phyloP scores from a whole-genome alignment of 1,140 invertebrate genomes.

The Galendromus occidentalis region DNA sequence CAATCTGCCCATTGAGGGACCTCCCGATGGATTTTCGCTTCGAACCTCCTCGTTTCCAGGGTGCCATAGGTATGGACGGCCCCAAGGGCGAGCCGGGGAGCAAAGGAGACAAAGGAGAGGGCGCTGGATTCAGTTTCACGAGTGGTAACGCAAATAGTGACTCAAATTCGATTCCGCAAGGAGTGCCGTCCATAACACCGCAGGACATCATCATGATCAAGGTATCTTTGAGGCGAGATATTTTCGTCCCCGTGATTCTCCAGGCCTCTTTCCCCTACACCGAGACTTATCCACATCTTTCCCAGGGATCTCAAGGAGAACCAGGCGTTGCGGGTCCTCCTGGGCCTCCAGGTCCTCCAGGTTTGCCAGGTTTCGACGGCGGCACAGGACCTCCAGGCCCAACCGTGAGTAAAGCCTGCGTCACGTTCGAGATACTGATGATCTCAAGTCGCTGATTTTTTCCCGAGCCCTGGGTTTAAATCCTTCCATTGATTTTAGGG shows the following conservation, averaged over 20 bases:
- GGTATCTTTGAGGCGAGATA: constrained; percentile 41
- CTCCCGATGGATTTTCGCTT: too few species aligned
- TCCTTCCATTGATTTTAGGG: constrained; percentile 33
- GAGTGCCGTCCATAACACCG: constrained; percentile 62
- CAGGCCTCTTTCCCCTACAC: too few species aligned
- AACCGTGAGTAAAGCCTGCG: background rate
- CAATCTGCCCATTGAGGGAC: too few species aligned
- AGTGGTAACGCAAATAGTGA: background rate
- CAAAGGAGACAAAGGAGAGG: constrained; percentile 55
- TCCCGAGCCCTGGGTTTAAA: too few species aligned
- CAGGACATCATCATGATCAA: constrained; percentile 68
- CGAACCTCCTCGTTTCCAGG: constrained; percentile 49
- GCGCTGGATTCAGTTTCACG: constrained; percentile 3
- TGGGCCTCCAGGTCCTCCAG: constrained; percentile 54
- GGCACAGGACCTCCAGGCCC: constrained; percentile 30
- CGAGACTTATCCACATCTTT: too few species aligned
- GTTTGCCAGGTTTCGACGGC: constrained; percentile 63
- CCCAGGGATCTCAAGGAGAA: constrained; percentile 45
- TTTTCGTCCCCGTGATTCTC: too few species aligned
- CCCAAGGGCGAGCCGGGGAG: constrained; percentile 73
- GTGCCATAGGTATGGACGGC: constrained; percentile 75
- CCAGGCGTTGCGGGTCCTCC: constrained; percentile 70
- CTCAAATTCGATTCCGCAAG: constrained; percentile 34
- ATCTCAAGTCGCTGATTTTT: too few species aligned
- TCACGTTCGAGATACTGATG: too few species aligned